A percentile compares a stretch with the other conserved stretches of the same genome.
Evolutionary conservation across 2,797 vertebrate species (phyloP).

Genomic region (Trachops cirrhosus): DNA sequence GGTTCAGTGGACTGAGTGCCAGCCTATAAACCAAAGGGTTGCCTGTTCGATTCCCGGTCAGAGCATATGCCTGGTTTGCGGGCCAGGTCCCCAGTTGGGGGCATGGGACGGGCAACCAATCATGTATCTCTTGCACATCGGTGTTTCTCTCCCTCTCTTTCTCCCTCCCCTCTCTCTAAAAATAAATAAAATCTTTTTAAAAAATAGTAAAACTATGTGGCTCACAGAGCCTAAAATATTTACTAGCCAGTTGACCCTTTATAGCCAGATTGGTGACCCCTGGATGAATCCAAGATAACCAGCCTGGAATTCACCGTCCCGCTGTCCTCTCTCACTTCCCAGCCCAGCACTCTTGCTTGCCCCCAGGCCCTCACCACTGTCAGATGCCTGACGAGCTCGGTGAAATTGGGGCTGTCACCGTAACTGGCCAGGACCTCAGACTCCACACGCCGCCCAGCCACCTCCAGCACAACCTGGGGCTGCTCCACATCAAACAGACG

Average conservation of each 20-base stretch:
- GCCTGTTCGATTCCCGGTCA: too few relatives aligned
- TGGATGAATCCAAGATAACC: neutral
- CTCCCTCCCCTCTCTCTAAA: too few relatives aligned
- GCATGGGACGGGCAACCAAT: too few relatives aligned
- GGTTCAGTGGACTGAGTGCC: too few relatives aligned
- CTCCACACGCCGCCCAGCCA: slow-evolving; percentile 90
- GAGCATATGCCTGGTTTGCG: too few relatives aligned
- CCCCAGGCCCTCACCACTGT: slow-evolving; percentile 88
- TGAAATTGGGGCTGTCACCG: slow-evolving; percentile 91
- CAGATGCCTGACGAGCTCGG: slow-evolving; percentile 88
- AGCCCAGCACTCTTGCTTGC: neutral
- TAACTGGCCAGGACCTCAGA: slow-evolving; percentile 91
- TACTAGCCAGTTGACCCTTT: neutral
- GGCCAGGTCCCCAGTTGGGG: too few relatives aligned
- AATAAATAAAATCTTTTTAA: too few relatives aligned
- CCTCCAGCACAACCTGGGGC: slow-evolving; percentile 92
- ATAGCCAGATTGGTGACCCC: neutral
- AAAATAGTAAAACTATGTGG: neutral
- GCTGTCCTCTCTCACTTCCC: neutral
- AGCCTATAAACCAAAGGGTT: too few relatives aligned
- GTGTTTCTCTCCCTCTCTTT: too few relatives aligned
- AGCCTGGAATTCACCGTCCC: neutral
- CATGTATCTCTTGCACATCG: too few relatives aligned
- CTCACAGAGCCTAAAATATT: neutral
- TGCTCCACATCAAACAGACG: slow-evolving; percentile 93